Evolutionary conservation across 2,113 vertebrate genomes (phyloP).

Genomic region (Erinaceus europaeus): DNA sequence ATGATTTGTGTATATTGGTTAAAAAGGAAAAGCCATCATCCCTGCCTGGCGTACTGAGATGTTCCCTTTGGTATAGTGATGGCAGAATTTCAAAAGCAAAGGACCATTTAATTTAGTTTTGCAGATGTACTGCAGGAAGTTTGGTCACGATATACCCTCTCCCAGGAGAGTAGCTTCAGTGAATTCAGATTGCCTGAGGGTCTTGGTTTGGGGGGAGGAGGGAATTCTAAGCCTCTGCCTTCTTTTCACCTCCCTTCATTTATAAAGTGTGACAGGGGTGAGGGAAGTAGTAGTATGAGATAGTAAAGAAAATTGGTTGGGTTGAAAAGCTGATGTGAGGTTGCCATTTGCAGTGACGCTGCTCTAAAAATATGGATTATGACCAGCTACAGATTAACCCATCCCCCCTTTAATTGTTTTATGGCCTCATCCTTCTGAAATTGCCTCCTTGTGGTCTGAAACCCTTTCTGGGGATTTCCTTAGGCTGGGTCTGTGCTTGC

Average conservation of each 20-base stretch:
- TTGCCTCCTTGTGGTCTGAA: slow-evolving; percentile 31
- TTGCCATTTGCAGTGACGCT: not conserved
- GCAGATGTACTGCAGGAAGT: slow-evolving; percentile 58
- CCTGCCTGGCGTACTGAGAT: slow-evolving; percentile 62
- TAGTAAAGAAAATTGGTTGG: slow-evolving; percentile 12
- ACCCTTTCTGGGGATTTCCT: not conserved
- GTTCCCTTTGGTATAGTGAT: slow-evolving; percentile 67
- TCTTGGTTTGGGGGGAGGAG: slow-evolving; percentile 28
- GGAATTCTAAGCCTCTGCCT: slow-evolving; percentile 32
- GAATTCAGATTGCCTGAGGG: slow-evolving; percentile 52
- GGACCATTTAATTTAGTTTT: slow-evolving; percentile 76
- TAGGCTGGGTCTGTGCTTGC: not conserved
- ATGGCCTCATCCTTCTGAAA: slow-evolving; percentile 51
- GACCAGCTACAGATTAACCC: slow-evolving; percentile 57
- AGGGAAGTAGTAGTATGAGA: not conserved
- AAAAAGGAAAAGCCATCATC: slow-evolving; percentile 58
- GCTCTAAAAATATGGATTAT: slow-evolving; percentile 44
- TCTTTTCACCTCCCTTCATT: not conserved
- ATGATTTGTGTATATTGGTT: slow-evolving; percentile 72
- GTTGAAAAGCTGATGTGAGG: slow-evolving; percentile 22
- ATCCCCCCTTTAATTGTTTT: slow-evolving; percentile 62
- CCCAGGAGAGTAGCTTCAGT: slow-evolving; percentile 49
- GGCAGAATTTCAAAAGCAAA: slow-evolving; percentile 61
- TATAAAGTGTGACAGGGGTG: not conserved
- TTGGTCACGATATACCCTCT: slow-evolving; percentile 67